phyloP scores from a whole-genome alignment of 2,797 vertebrate species.

The Phalanger gymnotis region DNA sequence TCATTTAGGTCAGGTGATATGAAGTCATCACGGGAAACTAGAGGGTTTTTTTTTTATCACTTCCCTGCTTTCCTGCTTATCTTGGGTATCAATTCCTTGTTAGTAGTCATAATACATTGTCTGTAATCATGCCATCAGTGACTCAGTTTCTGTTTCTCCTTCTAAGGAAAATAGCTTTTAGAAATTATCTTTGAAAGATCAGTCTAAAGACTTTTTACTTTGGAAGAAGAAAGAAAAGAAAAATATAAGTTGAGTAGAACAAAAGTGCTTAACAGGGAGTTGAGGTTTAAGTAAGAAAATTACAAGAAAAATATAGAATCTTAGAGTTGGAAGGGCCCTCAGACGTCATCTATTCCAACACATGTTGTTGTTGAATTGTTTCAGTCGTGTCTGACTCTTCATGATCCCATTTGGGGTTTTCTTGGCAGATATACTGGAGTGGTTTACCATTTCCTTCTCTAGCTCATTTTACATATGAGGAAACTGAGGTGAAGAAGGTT shows the following conservation, averaged over 20 bases:
- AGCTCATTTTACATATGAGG: neutral
- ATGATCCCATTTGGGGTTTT: neutral
- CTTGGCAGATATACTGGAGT: neutral
- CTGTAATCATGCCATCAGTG: neutral
- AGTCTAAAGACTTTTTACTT: neutral
- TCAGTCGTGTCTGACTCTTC: neutral
- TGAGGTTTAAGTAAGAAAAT: neutral
- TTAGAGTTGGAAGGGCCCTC: neutral
- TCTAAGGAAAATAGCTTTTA: neutral
- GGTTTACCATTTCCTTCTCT: neutral
- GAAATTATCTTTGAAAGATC: neutral
- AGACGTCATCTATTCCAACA: neutral
- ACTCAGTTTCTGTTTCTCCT: neutral
- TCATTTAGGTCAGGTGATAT: neutral
- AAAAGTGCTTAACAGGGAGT: neutral
- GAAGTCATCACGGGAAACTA: neutral
- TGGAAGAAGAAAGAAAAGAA: neutral
- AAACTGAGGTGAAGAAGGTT: neutral
- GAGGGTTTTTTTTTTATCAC: no score
- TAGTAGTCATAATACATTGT: neutral
- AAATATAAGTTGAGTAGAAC: neutral
- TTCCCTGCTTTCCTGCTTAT: neutral
- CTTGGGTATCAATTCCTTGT: neutral
- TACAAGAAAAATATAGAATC: neutral
- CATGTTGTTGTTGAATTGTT: neutral